These are phyloP conservation scores for Cantharis rustica DNA, from an alignment of 2,888 invertebrate species.

Conservation along the genomic window DNA sequence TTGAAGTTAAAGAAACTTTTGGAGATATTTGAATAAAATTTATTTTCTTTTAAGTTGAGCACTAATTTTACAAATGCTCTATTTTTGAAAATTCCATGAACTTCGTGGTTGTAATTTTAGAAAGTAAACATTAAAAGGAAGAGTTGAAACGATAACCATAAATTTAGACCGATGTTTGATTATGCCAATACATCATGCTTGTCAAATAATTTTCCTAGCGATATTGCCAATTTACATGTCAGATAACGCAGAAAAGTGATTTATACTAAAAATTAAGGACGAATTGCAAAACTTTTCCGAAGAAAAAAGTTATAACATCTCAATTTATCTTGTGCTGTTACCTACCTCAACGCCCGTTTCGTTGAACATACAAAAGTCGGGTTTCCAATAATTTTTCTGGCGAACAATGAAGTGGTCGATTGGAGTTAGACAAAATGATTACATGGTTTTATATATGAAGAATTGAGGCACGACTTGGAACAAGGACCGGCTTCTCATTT, in stretches of 20 bases:
- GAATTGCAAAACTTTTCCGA: neutral
- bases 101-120: neutral
- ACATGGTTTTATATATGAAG: conserved; percentile 49
- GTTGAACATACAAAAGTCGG: conserved; percentile 41
- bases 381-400: neutral
- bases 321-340: conserved; percentile 37
- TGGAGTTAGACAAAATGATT: conserved; percentile 52
- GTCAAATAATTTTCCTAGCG: neutral
- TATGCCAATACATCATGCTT: neutral
- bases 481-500: neutral
- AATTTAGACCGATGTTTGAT: neutral
- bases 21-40: neutral
- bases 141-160: neutral
- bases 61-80: neutral
- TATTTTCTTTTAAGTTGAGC: neutral
- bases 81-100: neutral
- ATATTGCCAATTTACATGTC: neutral
- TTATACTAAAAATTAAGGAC: neutral
- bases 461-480: conserved; percentile 41
- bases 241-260: neutral
- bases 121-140: neutral
- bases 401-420: conserved; percentile 31
- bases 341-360: conserved; percentile 47
- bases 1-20: too few species aligned
- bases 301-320: conserved; percentile 20